phyloP scores from a whole-genome alignment of 2,888 invertebrate species.

The Bruchidius siliquastri region DNA sequence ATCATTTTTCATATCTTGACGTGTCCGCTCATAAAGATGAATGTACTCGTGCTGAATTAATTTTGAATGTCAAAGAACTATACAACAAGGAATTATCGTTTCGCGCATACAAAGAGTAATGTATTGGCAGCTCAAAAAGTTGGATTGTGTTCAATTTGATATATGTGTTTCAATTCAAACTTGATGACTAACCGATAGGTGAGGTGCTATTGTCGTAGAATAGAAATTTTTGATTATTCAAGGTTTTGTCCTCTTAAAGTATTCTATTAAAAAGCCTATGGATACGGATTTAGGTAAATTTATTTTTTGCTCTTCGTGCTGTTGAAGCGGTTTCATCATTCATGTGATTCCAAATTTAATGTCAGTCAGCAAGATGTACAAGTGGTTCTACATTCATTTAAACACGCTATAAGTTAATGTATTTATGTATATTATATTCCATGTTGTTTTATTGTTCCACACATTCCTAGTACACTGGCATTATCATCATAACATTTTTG shows the following conservation, averaged over 20 bases:
- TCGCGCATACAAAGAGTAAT: neutral
- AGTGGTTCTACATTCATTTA: too few relatives aligned
- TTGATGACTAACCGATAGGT: neutral
- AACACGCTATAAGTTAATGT: too few relatives aligned
- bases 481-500: too few relatives aligned
- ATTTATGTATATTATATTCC: too few relatives aligned
- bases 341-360: too few relatives aligned
- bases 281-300: too few relatives aligned
- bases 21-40: neutral
- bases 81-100: neutral
- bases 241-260: neutral
- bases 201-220: neutral
- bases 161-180: neutral
- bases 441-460: too few relatives aligned
- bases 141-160: neutral
- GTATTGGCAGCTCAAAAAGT: neutral
- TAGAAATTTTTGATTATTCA: neutral
- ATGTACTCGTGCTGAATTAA: neutral
- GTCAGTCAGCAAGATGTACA: too few relatives aligned
- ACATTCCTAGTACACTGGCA: too few relatives aligned
- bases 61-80: neutral
- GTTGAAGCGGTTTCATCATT: too few relatives aligned
- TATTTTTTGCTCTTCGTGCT: too few relatives aligned
- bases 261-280: too few relatives aligned
- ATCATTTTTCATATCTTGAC: neutral